These are phyloP conservation scores for Empis livida DNA, from an alignment of 2,888 invertebrate species.

Conservation along the genomic window DNA sequence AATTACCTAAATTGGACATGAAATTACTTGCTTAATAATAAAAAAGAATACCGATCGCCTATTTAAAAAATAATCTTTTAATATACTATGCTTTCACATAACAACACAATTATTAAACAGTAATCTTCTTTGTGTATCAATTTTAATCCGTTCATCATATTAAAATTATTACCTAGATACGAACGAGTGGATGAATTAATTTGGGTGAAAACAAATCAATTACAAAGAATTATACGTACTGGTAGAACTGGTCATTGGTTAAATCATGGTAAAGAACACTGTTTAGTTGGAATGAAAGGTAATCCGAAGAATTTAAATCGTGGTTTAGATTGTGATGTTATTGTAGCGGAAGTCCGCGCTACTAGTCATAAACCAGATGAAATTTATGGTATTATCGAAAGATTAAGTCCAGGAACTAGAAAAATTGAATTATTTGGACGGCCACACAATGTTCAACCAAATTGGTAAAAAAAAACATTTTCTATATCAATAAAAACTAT, in stretches of 20 bases:
- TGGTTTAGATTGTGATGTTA: slow-evolving; percentile 94
- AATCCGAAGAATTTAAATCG: slow-evolving; percentile 81
- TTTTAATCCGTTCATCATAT: too few relatives aligned
- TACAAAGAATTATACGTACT: slow-evolving; percentile 92
- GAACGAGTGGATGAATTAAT: slow-evolving; percentile 93
- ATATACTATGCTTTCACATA: too few relatives aligned
- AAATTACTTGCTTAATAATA: too few relatives aligned
- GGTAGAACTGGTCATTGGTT: slow-evolving; percentile 97
- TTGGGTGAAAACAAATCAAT: slow-evolving; percentile 98
- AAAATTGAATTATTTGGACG: slow-evolving; percentile 96
- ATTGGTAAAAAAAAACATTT: slow-evolving; percentile 52
- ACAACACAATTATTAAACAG: too few relatives aligned
- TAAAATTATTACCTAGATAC: slow-evolving; percentile 40
- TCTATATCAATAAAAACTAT: slow-evolving; percentile 1
- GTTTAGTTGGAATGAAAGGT: slow-evolving; percentile 92
- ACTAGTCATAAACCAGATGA: slow-evolving; percentile 98
- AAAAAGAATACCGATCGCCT: too few relatives aligned
- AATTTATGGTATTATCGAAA: slow-evolving; percentile 94
- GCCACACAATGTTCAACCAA: slow-evolving; percentile 95
- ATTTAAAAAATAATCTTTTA: too few relatives aligned
- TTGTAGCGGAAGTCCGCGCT: slow-evolving; percentile 94
- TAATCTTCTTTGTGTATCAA: too few relatives aligned
- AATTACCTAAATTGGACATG: too few relatives aligned
- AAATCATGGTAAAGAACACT: slow-evolving; percentile 97
- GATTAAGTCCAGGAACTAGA: slow-evolving; percentile 89